Evolutionary conservation across 2,797 vertebrate species (phyloP).

Genomic region (Girardinus metallicus): DNA sequence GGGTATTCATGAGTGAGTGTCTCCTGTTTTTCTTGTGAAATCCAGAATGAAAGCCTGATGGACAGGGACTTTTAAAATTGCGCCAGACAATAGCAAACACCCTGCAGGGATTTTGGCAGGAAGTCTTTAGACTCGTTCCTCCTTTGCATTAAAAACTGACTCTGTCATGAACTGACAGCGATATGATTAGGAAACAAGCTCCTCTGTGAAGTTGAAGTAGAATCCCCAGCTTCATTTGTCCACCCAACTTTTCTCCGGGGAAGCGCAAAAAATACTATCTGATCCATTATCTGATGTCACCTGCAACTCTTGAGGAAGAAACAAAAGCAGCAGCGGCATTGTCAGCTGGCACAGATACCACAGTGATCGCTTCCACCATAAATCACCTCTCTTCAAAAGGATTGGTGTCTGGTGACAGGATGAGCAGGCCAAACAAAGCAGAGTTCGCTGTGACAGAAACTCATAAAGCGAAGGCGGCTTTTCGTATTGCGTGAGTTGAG

Average conservation of each 20-base stretch:
- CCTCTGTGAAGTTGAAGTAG: conserved; percentile 16
- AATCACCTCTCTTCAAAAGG: conserved; percentile 71
- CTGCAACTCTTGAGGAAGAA: conserved; percentile 37
- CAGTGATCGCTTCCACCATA: conserved; percentile 82
- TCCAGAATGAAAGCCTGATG: conserved; percentile 53
- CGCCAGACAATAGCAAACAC: conserved; percentile 66
- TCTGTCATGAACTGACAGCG: conserved; percentile 36
- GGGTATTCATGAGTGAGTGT: conserved; percentile 56
- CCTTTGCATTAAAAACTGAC: conserved; percentile 35
- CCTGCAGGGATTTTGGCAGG: conserved; percentile 52
- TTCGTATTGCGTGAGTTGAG: background rate
- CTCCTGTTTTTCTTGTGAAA: conserved; percentile 62
- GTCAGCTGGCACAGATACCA: conserved; percentile 80
- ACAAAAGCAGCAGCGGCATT: conserved; percentile 59
- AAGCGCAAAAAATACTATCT: conserved; percentile 46
- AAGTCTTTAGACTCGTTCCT: conserved; percentile 53
- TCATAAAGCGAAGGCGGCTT: conserved; percentile 33
- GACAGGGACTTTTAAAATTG: conserved; percentile 59
- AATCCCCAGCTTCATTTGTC: conserved; percentile 33
- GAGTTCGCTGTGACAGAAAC: conserved; percentile 55
- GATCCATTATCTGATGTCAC: conserved; percentile 60
- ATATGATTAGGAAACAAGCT: conserved; percentile 32
- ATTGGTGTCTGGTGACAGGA: conserved; percentile 81
- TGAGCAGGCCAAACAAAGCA: conserved; percentile 56
- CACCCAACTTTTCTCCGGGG: conserved; percentile 34